Evolutionary conservation across 2,797 vertebrate species (phyloP).

Genomic region (Arrhamphus sclerolepis): DNA sequence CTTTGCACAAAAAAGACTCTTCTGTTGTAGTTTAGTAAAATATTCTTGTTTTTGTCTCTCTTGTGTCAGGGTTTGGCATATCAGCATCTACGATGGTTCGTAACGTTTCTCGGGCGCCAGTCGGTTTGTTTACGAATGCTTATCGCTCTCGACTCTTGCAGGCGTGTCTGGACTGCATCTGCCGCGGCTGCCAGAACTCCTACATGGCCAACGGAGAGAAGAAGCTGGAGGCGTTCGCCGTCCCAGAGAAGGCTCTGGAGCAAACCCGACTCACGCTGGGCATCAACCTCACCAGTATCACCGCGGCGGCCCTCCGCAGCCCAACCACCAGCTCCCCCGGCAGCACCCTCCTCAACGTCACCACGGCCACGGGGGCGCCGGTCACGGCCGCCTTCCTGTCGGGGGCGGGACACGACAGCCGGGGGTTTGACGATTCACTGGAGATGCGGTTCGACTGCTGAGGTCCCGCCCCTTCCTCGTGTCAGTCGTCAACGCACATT

Average conservation of each 20-base stretch:
- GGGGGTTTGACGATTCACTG: conserved; percentile 95
- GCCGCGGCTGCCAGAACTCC: conserved; percentile 99
- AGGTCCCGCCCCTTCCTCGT: conserved; percentile 52
- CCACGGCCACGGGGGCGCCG: conserved; percentile 79
- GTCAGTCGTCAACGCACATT: conserved; percentile 67
- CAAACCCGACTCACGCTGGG: conserved; percentile 98
- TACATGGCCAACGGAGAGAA: conserved; percentile 99
- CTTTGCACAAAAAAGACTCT: too few species aligned
- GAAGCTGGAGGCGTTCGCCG: conserved; percentile 99
- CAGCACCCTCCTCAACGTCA: conserved; percentile 88
- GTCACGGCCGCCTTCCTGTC: conserved; percentile 94
- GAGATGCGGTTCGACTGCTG: conserved; percentile 99
- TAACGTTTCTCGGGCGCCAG: too few species aligned
- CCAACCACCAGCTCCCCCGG: conserved; percentile 90
- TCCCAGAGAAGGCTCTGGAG: conserved; percentile 98
- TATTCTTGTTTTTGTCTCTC: too few species aligned
- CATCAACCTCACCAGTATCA: conserved; percentile 99
- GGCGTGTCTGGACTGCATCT: conserved; percentile 99
- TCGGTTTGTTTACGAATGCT: too few species aligned
- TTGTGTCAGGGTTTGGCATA: too few species aligned
- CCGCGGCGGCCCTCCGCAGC: conserved; percentile 79
- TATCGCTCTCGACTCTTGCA: conserved; percentile 13
- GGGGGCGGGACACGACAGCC: conserved; percentile 92
- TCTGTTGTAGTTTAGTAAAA: too few species aligned
- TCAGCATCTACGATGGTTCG: too few species aligned